A percentile compares a stretch with the other conserved stretches of the same genome.
Evolutionary conservation across 23 tunicate species (phyloP).

Genomic region (Botrylloides violaceus): DNA sequence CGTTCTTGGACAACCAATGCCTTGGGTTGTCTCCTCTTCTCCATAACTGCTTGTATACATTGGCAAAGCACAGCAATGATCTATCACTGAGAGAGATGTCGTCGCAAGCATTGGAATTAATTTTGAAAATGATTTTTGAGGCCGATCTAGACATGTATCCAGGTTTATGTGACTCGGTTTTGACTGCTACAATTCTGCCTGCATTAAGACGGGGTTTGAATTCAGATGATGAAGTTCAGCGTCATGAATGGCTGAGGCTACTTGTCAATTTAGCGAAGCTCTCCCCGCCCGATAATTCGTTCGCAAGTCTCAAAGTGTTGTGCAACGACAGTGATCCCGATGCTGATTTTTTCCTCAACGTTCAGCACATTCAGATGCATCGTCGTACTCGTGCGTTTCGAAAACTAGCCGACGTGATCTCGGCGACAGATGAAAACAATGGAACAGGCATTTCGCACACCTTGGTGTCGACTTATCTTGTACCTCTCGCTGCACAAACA

Average conservation of each 20-base stretch:
- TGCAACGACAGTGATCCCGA: conserved; percentile 48
- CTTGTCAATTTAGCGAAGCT: conserved; percentile 36
- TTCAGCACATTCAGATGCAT: conserved; percentile 71
- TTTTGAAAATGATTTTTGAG: conserved; percentile 8
- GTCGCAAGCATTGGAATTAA: conserved; percentile 32
- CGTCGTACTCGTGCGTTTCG: conserved; percentile 57
- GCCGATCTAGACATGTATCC: neutral
- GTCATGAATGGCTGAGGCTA: conserved; percentile 56
- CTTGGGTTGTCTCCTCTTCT: conserved; percentile 36
- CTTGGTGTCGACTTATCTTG: conserved; percentile 34
- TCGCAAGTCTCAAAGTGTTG: conserved; percentile 27
- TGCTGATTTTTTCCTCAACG: conserved; percentile 63
- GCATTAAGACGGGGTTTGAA: conserved; percentile 30
- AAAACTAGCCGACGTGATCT: conserved; percentile 43
- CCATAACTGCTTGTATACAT: conserved; percentile 46
- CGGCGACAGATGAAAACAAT: neutral
- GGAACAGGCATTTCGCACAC: conserved; percentile 6
- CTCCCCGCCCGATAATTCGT: conserved; percentile 37
- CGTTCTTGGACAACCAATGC: conserved; percentile 40
- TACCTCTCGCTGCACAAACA: conserved; percentile 64
- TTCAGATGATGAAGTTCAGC: conserved; percentile 33
- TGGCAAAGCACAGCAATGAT: conserved; percentile 35
- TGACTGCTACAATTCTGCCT: conserved; percentile 45
- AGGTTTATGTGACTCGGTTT: conserved; percentile 24
- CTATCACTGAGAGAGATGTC: conserved; percentile 57